Evolutionary conservation across 2,888 invertebrate species (phyloP).

Genomic region (Drosophila eohydei): DNA sequence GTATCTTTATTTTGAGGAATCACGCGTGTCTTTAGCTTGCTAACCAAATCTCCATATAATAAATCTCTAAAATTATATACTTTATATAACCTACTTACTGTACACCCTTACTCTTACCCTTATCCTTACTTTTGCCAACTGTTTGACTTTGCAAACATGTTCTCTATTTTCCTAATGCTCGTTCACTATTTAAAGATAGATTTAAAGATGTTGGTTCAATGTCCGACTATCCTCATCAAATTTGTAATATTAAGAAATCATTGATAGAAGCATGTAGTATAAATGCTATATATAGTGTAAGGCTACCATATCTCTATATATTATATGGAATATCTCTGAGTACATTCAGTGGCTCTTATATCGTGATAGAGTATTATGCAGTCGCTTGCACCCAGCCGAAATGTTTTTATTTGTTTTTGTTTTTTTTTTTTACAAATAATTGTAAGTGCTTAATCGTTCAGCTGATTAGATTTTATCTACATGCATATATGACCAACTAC

Average conservation of each 20-base stretch:
- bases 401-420: background rate
- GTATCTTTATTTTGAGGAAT: background rate
- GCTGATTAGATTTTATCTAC: conserved; percentile 1
- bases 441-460: conserved; percentile 2
- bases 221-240: conserved; percentile 9
- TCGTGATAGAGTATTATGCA: background rate
- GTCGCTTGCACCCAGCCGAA: no score
- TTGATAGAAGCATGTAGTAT: no score
- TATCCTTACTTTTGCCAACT: background rate
- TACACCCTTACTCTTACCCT: background rate
- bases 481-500: background rate
- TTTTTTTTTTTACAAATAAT: no score
- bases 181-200: background rate
- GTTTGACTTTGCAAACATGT: background rate
- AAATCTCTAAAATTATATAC: background rate
- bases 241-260: background rate
- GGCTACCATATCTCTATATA: no score
- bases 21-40: background rate
- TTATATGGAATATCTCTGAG: no score
- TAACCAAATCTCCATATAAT: background rate
- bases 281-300: no score
- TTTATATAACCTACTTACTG: background rate
- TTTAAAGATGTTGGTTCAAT: background rate
- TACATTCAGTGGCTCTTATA: no score
- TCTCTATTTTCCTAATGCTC: background rate